phyloP scores from a whole-genome alignment of 2,888 invertebrate genomes.

The Steromphala cineraria region DNA sequence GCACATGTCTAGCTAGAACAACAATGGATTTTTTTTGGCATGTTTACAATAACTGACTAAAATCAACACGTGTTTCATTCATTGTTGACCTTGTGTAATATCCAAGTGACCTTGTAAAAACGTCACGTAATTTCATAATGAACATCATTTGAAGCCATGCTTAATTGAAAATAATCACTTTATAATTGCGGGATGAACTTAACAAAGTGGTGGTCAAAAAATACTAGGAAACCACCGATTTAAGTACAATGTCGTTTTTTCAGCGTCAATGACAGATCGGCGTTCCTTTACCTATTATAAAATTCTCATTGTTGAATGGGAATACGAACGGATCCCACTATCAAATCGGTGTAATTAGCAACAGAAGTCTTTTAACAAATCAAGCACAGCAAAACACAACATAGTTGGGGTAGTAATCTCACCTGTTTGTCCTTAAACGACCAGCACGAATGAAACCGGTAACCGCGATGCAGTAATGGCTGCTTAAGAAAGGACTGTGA shows the following conservation, averaged over 20 bases:
- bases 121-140: background rate
- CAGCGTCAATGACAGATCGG: background rate
- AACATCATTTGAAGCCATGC: background rate
- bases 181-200: background rate
- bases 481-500: constrained; percentile 9
- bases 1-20: too few species aligned
- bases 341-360: too few species aligned
- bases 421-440: constrained; percentile 1
- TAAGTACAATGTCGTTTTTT: background rate
- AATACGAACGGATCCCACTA: too few species aligned
- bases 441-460: background rate
- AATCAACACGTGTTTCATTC: background rate
- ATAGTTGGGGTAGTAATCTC: background rate
- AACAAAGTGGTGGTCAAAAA: background rate
- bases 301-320: background rate
- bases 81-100: background rate
- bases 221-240: background rate
- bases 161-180: background rate
- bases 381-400: background rate
- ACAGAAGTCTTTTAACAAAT: too few species aligned
- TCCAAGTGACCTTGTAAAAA: background rate
- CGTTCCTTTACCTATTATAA: background rate
- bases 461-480: background rate
- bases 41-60: background rate
- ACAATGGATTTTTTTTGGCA: background rate